These are phyloP conservation scores for Crepidodera aurea DNA, from an alignment of 2,888 invertebrate species.

Conservation along the genomic window DNA sequence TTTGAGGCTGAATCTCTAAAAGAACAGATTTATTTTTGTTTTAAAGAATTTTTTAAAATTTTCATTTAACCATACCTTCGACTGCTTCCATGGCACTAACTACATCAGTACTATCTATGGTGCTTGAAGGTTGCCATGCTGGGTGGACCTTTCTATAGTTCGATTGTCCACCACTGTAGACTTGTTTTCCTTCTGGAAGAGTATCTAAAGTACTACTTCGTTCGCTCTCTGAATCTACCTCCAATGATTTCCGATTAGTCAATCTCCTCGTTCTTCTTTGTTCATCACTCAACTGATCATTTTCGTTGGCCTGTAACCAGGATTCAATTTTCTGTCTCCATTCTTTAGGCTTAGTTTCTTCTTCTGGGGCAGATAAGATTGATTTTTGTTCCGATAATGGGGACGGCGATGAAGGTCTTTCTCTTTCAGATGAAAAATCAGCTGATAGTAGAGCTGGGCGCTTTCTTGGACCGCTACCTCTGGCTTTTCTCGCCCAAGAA, in stretches of 20 bases:
- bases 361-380: conserved; percentile 66
- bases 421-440: conserved; percentile 77
- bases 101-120: conserved; percentile 83
- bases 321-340: conserved; percentile 92
- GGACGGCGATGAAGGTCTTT: conserved; percentile 75
- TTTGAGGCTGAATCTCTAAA: conserved; percentile 74
- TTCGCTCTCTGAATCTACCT: conserved; percentile 88
- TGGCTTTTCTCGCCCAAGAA: conserved; percentile 84
- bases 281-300: conserved; percentile 77
- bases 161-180: conserved; percentile 60
- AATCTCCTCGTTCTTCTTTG: conserved; percentile 72
- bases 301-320: conserved; percentile 89
- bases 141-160: conserved; percentile 72
- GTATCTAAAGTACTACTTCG: conserved; percentile 77
- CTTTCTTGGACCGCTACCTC: conserved; percentile 75
- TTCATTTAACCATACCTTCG: too few species aligned
- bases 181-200: conserved; percentile 74
- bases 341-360: conserved; percentile 69
- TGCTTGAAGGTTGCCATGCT: conserved; percentile 82
- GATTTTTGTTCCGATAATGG: conserved; percentile 68
- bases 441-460: conserved; percentile 80
- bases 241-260: conserved; percentile 79
- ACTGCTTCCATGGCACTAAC: conserved; percentile 86
- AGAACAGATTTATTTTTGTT: too few species aligned
- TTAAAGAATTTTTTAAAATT: too few species aligned